Percentiles rank a stretch among this genome's conserved stretches.
Evolutionary conservation across 2,888 invertebrate genomes (phyloP).

Genomic region (Entomobrya proxima): DNA sequence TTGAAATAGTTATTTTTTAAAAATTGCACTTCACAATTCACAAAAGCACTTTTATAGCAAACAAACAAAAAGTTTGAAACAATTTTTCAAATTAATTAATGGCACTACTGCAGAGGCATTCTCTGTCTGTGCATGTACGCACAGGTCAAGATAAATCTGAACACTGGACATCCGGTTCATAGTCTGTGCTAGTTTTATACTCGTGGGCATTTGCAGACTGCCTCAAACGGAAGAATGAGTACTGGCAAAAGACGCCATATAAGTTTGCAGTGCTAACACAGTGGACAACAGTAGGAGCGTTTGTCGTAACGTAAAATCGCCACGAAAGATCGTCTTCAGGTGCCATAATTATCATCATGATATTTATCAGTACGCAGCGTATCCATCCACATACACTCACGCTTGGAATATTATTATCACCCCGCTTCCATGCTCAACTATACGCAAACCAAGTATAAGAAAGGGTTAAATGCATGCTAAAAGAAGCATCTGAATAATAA

Average conservation of each 20-base stretch:
- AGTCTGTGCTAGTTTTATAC: conserved; percentile 67
- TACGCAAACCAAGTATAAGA: conserved; percentile 42
- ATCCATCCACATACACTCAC: conserved; percentile 4
- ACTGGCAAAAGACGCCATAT: conserved; percentile 28
- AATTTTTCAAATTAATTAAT: neutral
- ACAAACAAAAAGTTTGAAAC: neutral
- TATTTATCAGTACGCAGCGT: conserved; percentile 42
- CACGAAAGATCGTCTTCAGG: conserved; percentile 64
- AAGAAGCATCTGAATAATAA: conserved; percentile 55
- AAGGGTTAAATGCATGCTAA: conserved; percentile 61
- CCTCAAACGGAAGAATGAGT: conserved; percentile 66
- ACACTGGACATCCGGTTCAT: conserved; percentile 74
- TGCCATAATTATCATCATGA: conserved; percentile 52
- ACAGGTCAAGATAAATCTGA: conserved; percentile 67
- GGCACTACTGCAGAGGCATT: conserved; percentile 42
- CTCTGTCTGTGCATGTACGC: conserved; percentile 51
- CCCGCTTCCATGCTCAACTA: neutral
- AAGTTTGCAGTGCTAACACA: conserved; percentile 8
- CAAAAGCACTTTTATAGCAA: neutral
- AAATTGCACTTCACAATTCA: conserved; percentile 6
- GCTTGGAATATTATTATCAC: neutral
- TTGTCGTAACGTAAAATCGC: neutral
- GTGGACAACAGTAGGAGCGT: conserved; percentile 3
- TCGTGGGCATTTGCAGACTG: conserved; percentile 54
- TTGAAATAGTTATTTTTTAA: conserved; percentile 16